Base-by-base conservation (phyloP, 2,797 vertebrate genomes). In the Oreochromis grahami region DNA sequence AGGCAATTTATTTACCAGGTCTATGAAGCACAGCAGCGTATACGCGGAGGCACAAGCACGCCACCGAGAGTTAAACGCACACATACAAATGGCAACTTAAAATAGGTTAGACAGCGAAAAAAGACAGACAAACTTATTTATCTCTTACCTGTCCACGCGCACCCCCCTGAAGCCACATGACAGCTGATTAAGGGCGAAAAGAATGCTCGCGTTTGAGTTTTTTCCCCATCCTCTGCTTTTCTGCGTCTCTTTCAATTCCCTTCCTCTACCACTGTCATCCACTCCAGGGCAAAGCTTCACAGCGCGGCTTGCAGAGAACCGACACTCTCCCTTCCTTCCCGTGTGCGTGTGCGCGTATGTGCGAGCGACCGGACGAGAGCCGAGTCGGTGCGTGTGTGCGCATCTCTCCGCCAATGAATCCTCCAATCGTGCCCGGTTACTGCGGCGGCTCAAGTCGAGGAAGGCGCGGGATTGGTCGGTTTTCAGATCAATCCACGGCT, bases 391-490 rank as follows among this genome's bases (percentile, higher is more conserved):
- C 51, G 83, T 81, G 87, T 87, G 91, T 84, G 85, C 80, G 89
- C 84, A 76, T 86, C 90, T 87, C 89, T 86, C 88, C 77, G 80
- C 82, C 78, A 82, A 77, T 85, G 88, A 86, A 80, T 90, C 90
- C 82, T 93, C 93, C 95, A 94, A 96, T 96, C 96, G 96, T 95
- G 90, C 7, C 93, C 89, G 94, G 93, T 93, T 96, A 90, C 94
- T 95, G 93, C 96, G 93, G 96, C 94, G 94, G 96, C 95, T 95
- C 92, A 84, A 29, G 90, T 92, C 85, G 78, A 90, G 83, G 79
- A 10, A 89, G 92, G 88, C 87, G 89, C 93, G 91, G 83, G 94
- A 98, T 98, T 98, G 97, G 97, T 94, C 91, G 82, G 88, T 83
- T 88, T 21, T 17, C 78, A 84, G 45, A 90, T 95, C 92, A 92